Evolutionary conservation across 2,888 invertebrate genomes (phyloP).

Genomic region (Caenorhabditis angaria): DNA sequence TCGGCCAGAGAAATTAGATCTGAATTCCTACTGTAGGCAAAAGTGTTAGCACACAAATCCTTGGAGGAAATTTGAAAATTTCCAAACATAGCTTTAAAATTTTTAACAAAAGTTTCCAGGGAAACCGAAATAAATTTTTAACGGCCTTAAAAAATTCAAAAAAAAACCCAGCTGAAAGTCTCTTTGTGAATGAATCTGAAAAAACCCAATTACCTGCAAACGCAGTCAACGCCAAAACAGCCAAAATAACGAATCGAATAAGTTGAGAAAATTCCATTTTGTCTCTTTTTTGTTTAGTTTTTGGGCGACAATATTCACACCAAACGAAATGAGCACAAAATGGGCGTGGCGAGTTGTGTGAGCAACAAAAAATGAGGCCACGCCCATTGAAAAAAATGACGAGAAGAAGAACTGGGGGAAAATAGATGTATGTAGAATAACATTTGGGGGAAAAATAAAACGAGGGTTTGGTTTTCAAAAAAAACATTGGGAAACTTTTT

Average conservation of each 20-base stretch:
- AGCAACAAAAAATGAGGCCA: too few species aligned
- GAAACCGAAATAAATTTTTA: neutral
- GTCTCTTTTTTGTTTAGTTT: neutral
- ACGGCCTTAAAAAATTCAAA: neutral
- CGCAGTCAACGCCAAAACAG: conserved; percentile 5
- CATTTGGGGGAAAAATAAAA: too few species aligned
- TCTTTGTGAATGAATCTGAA: too few species aligned
- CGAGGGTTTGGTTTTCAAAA: too few species aligned
- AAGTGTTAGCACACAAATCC: too few species aligned
- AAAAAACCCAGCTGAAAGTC: too few species aligned
- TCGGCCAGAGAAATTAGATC: too few species aligned
- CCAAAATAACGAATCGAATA: conserved; percentile 6
- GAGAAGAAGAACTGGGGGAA: neutral
- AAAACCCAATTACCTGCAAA: conserved; percentile 1
- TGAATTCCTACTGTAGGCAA: too few species aligned
- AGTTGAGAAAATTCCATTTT: conserved; percentile 9
- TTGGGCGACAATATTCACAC: neutral
- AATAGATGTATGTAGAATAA: too few species aligned
- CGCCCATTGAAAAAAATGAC: too few species aligned
- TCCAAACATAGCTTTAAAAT: neutral
- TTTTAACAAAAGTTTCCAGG: neutral
- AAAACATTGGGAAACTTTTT: too few species aligned
- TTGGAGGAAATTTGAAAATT: neutral
- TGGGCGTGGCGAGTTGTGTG: neutral
- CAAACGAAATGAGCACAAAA: conserved; percentile 10